phyloP scores from a whole-genome alignment of 2,888 invertebrate species.

The Drosophila multiciliata region DNA sequence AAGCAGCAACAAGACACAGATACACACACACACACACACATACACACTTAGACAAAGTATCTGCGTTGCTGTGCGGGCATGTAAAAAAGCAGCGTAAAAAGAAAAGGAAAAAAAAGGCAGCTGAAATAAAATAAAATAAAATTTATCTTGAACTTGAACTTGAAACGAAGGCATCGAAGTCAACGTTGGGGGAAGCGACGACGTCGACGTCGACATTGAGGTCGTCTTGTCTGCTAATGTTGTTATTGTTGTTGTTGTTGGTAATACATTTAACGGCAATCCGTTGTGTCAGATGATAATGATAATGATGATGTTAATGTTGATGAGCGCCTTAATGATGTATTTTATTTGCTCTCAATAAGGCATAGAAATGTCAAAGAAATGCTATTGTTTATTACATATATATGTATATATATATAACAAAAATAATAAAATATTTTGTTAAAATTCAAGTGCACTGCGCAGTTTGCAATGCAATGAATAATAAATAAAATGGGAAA shows the following conservation, averaged over 20 bases:
- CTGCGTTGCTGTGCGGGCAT: conserved; percentile 53
- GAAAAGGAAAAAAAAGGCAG: conserved; percentile 64
- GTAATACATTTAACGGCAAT: conserved; percentile 53
- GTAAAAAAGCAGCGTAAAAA: conserved; percentile 63
- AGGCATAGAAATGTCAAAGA: conserved; percentile 6
- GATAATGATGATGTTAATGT: conserved; percentile 14
- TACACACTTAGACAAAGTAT: conserved; percentile 12
- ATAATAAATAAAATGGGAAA: background rate
- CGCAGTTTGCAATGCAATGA: conserved; percentile 36
- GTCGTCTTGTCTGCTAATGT: conserved; percentile 34
- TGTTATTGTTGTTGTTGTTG: conserved; percentile 36
- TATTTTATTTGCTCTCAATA: conserved; percentile 23
- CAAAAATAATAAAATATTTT: conserved; percentile 1
- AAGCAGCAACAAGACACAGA: conserved; percentile 48
- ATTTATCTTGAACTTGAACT: conserved; percentile 84
- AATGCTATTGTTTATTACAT: background rate
- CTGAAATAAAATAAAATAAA: conserved; percentile 73
- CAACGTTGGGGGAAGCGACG: conserved; percentile 27
- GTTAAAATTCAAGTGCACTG: conserved; percentile 22
- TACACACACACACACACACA: conserved; percentile 29
- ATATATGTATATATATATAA: background rate
- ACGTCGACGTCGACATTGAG: conserved; percentile 4
- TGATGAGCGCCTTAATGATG: conserved; percentile 38
- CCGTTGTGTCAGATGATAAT: conserved; percentile 29
- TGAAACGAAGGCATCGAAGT: conserved; percentile 76